Evolutionary conservation across 2,113 vertebrate species (phyloP).

Genomic region (Bubo bubo): DNA sequence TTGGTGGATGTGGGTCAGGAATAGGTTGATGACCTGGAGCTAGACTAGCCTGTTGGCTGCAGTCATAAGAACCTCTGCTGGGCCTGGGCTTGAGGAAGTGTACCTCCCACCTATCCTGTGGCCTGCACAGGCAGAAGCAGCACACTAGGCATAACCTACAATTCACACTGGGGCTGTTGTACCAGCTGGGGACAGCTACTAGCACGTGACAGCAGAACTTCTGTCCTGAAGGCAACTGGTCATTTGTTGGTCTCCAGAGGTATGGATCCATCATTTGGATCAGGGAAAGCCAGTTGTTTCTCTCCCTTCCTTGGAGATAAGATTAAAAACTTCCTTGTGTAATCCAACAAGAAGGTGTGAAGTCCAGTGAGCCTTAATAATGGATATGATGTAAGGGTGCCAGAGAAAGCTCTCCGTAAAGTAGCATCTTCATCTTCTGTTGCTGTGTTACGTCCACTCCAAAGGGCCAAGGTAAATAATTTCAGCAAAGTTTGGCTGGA

Average conservation of each 20-base stretch:
- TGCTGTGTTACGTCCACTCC: not conserved
- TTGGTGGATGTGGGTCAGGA: not conserved
- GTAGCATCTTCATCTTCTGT: not conserved
- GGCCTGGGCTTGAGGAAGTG: not conserved
- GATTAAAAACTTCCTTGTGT: not conserved
- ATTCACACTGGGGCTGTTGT: fast-evolving
- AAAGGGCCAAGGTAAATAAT: not conserved
- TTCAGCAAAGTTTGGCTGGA: not conserved
- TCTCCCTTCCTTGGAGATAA: not conserved
- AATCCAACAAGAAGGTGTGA: not conserved
- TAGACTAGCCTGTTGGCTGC: not conserved
- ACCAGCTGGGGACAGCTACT: not conserved
- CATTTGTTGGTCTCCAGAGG: not conserved
- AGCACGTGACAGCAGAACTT: not conserved
- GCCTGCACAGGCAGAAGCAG: not conserved
- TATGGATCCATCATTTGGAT: not conserved
- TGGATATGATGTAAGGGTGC: not conserved
- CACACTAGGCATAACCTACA: not conserved
- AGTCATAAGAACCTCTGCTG: not conserved
- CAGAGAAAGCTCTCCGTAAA: not conserved
- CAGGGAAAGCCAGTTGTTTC: not conserved
- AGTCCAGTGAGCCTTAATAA: not conserved
- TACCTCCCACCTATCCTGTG: not conserved
- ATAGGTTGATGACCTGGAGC: not conserved
- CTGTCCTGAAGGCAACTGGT: not conserved